These are phyloP conservation scores for Perca flavescens DNA, from an alignment of 2,113 vertebrate genomes.

Conservation along the genomic window DNA sequence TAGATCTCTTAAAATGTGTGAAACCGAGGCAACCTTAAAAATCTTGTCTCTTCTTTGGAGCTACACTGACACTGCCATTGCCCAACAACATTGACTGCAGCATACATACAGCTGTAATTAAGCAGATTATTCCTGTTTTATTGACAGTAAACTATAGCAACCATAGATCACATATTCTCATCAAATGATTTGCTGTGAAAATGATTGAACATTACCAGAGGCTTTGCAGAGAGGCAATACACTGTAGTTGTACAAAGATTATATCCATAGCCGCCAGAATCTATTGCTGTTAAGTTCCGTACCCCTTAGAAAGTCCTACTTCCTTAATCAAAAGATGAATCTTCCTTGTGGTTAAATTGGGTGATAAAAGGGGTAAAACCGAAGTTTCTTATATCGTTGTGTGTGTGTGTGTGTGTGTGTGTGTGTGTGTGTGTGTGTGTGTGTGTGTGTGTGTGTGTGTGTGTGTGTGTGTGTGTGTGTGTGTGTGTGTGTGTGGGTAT, in stretches of 20 bases:
- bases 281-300: conserved; percentile 28
- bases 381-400: background rate
- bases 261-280: conserved; percentile 38
- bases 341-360: conserved; percentile 42
- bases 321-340: conserved; percentile 66
- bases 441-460: too few species aligned
- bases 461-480: too few species aligned
- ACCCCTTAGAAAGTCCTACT: conserved; percentile 39
- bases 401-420: background rate
- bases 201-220: conserved; percentile 63
- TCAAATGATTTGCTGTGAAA: conserved; percentile 64
- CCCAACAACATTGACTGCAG: conserved; percentile 43
- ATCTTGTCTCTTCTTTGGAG: conserved; percentile 18
- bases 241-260: conserved; percentile 42
- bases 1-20: conserved; percentile 33
- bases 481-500: background rate
- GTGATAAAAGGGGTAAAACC: conserved; percentile 42
- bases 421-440: too few species aligned
- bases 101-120: conserved; percentile 61
- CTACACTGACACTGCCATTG: conserved; percentile 6
- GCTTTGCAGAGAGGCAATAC: conserved; percentile 40
- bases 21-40: conserved; percentile 33
- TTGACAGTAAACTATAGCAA: conserved; percentile 64
- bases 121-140: conserved; percentile 62
- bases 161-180: conserved; percentile 62